Conservation (phyloP, 2,113 vertebrate genomes). For the Rostratula benghalensis region DNA sequence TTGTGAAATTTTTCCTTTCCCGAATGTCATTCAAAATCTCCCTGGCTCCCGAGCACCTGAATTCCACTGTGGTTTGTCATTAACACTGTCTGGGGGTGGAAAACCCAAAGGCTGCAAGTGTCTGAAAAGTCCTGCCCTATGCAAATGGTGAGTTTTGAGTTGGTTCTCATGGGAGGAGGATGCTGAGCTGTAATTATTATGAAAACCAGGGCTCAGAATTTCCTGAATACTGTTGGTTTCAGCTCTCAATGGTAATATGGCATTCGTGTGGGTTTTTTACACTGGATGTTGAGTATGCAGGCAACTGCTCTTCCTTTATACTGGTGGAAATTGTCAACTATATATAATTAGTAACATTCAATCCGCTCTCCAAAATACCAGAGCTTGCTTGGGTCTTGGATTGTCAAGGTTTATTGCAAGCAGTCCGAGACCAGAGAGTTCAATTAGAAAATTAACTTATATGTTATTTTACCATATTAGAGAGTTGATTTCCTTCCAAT, state of each 20-base stretch:
- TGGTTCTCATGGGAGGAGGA: background rate
- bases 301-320: background rate
- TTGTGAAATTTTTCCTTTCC: background rate
- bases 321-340: background rate
- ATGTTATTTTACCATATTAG: slow-evolving; percentile 74
- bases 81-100: background rate
- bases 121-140: background rate
- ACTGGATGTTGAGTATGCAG: background rate
- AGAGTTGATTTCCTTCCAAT: slow-evolving; percentile 77
- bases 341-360: slow-evolving; percentile 56
- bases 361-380: background rate
- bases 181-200: background rate
- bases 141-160: background rate
- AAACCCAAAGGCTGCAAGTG: background rate
- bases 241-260: background rate
- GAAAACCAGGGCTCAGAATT: slow-evolving; percentile 1
- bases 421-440: slow-evolving; percentile 63
- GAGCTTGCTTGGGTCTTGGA: slow-evolving; percentile 1
- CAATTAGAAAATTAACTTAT: slow-evolving; percentile 71
- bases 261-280: background rate
- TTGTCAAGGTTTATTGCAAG: slow-evolving; percentile 61
- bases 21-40: background rate
- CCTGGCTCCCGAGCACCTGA: background rate
- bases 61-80: slow-evolving; percentile 13
- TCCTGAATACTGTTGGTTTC: background rate